Evolutionary conservation across 1,140 invertebrate species (phyloP).

Genomic region (Diachasma alloeum): DNA sequence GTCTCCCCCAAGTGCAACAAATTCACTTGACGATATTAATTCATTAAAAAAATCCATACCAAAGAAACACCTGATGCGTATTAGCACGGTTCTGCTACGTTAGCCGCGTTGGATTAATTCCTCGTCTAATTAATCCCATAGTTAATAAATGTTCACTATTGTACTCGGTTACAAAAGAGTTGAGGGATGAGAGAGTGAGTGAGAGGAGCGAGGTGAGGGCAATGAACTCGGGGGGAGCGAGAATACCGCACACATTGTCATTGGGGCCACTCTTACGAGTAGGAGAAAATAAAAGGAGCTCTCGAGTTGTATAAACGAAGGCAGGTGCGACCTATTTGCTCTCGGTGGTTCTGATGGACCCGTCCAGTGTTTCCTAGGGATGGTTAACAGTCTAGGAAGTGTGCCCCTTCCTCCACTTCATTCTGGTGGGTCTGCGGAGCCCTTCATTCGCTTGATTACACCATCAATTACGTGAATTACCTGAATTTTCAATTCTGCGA

Average conservation of each 20-base stretch:
- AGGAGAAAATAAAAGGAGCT: slow-evolving; percentile 4
- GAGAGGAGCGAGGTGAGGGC: not conserved
- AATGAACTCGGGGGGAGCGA: not conserved
- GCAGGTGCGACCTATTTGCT: slow-evolving; percentile 45
- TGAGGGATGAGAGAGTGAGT: slow-evolving; percentile 1
- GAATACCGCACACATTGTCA: slow-evolving; percentile 26
- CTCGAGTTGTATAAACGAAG: slow-evolving; percentile 9
- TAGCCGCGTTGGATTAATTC: not conserved
- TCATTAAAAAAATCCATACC: not conserved
- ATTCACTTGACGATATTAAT: slow-evolving; percentile 13
- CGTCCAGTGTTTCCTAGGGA: not conserved
- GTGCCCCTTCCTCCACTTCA: too few species aligned
- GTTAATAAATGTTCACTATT: not conserved
- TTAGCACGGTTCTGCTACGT: not conserved
- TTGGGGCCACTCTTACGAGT: not conserved
- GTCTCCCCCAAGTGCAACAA: not conserved
- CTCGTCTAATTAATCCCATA: not conserved
- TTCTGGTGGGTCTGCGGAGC: too few species aligned
- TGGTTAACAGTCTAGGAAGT: not conserved
- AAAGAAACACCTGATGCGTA: not conserved
- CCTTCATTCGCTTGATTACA: too few species aligned
- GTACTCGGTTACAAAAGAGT: slow-evolving; percentile 7
- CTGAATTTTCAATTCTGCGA: too few species aligned
- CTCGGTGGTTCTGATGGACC: not conserved
- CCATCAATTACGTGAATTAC: too few species aligned